Evolutionary conservation across 2,888 invertebrate genomes (phyloP).

Genomic region (Palloptera scutellata): DNA sequence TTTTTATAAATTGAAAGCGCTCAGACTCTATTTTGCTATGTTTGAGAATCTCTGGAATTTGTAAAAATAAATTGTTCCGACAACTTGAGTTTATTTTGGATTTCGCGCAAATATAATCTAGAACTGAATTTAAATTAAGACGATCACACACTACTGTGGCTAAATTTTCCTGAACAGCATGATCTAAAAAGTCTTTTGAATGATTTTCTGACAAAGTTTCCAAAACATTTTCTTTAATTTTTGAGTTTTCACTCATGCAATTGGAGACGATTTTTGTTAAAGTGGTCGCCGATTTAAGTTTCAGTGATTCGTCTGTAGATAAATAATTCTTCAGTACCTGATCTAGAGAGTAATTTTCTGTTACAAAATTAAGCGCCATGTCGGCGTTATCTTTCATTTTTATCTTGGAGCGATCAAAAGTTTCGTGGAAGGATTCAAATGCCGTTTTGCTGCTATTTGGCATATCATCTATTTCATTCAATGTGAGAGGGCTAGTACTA

Average conservation of each 20-base stretch:
- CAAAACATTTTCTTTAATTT: constrained; percentile 55
- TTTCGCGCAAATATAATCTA: constrained; percentile 61
- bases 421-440: background rate
- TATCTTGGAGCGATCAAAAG: background rate
- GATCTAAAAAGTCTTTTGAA: constrained; percentile 61
- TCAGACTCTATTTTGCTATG: constrained; percentile 52
- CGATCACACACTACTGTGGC: constrained; percentile 63
- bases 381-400: constrained; percentile 22
- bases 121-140: constrained; percentile 58
- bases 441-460: background rate
- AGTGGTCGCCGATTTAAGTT: constrained; percentile 43
- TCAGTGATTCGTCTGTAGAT: constrained; percentile 39
- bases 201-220: constrained; percentile 62
- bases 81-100: constrained; percentile 57
- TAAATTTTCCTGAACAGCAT: constrained; percentile 62
- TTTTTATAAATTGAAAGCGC: constrained; percentile 49
- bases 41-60: constrained; percentile 53
- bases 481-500: background rate
- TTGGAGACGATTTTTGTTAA: constrained; percentile 56
- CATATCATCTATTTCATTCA: background rate
- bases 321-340: constrained; percentile 55
- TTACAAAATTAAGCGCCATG: constrained; percentile 35
- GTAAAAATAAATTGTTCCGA: constrained; percentile 52
- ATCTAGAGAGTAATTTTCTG: constrained; percentile 39
- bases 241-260: constrained; percentile 54